These are phyloP conservation scores for Schrankia costaestrigalis DNA, from an alignment of 2,888 invertebrate genomes.

Conservation along the genomic window DNA sequence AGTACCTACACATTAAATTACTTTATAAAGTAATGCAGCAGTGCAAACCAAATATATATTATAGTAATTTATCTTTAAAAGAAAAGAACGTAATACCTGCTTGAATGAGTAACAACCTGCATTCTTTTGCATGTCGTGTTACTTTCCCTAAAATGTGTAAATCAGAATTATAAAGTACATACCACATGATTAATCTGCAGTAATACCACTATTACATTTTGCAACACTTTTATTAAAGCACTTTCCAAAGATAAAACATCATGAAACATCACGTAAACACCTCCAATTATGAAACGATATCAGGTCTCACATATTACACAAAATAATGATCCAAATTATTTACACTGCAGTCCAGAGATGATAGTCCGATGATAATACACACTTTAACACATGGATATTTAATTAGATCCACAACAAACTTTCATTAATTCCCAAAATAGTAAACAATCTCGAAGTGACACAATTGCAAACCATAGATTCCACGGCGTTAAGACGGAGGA, in stretches of 20 bases:
- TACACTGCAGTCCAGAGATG: conserved; percentile 29
- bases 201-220: conserved; percentile 36
- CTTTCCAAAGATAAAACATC: conserved; percentile 47
- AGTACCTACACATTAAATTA: conserved; percentile 1
- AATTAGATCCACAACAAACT: conserved; percentile 34
- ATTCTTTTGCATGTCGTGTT: conserved; percentile 53
- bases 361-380: conserved; percentile 20
- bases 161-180: conserved; percentile 38
- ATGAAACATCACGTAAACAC: conserved; percentile 71
- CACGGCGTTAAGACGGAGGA: conserved; percentile 67
- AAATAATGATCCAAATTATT: conserved; percentile 17
- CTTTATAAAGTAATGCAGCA: background rate
- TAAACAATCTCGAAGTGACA: conserved; percentile 75
- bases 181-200: conserved; percentile 41
- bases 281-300: conserved; percentile 42
- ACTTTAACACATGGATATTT: conserved; percentile 21
- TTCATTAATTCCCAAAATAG: conserved; percentile 63
- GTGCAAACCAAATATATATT: background rate
- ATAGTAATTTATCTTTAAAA: conserved; percentile 1
- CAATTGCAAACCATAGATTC: conserved; percentile 74
- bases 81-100: conserved; percentile 38
- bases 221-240: conserved; percentile 41
- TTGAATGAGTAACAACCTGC: conserved; percentile 56
- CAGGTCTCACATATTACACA: conserved; percentile 17
- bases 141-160: conserved; percentile 42